A percentile compares a stretch with the other conserved stretches of the same genome.
These are phyloP conservation scores for Ephestia elutella DNA, from an alignment of 1,140 invertebrate species.

Conservation along the genomic window DNA sequence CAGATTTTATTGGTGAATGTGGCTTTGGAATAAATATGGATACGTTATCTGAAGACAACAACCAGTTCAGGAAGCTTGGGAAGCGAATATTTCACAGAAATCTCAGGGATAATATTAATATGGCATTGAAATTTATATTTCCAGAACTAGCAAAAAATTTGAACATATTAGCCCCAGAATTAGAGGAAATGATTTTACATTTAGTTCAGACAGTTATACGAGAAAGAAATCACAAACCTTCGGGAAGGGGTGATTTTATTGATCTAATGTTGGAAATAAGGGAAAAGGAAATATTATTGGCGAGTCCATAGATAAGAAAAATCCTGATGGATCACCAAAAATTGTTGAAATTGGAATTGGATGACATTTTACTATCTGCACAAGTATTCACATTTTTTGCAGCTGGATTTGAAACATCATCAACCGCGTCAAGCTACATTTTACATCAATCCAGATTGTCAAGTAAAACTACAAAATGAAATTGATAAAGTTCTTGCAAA, in stretches of 20 bases:
- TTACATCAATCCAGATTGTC: conserved; percentile 71
- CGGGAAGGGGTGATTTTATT: conserved; percentile 70
- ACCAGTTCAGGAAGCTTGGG: conserved; percentile 69
- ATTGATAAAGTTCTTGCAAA: conserved; percentile 36
- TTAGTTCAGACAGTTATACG: conserved; percentile 54
- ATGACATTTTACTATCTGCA: conserved; percentile 24
- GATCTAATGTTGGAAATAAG: conserved; percentile 72
- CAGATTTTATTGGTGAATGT: conserved; percentile 75
- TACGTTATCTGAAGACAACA: conserved; percentile 69
- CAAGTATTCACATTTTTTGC: conserved; percentile 42
- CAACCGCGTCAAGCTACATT: conserved; percentile 50
- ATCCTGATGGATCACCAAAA: conserved; percentile 22
- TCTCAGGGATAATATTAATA: conserved; percentile 23
- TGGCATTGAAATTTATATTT: conserved; percentile 23
- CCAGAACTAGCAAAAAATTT: conserved; percentile 33
- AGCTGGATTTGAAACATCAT: conserved; percentile 51
- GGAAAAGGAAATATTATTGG: conserved; percentile 48
- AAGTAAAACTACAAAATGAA: conserved; percentile 50
- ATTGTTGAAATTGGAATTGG: conserved; percentile 23
- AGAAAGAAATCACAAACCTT: conserved; percentile 58
- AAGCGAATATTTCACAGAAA: conserved; percentile 36
- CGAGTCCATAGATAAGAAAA: conserved; percentile 27
- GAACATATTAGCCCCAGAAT: conserved; percentile 28
- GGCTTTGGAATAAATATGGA: conserved; percentile 77
- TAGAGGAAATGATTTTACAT: conserved; percentile 33